phyloP scores from a whole-genome alignment of 2,113 vertebrate species.

The pig (Sus scrofa) region T2T-Sscrofa CM000813.6:134248501-134249000 shows the following conservation, averaged over 20 bases:
- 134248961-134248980: neutral
- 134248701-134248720: neutral
- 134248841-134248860: neutral
- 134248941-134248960: neutral
- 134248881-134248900: neutral
- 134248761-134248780: neutral
- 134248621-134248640: neutral
- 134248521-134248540: neutral
- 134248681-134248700: neutral
- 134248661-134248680: neutral
- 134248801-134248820: neutral
- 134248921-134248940: neutral
- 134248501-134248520: neutral
- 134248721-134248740: neutral
- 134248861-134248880: neutral
- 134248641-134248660: neutral
- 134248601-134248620: neutral
- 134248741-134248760: neutral
- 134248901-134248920: neutral
- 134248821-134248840: neutral
- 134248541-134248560: neutral
- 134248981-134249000: neutral
- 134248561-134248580: fast-evolving
- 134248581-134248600: neutral
- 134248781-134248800: neutral